phyloP scores from a whole-genome alignment of 2,888 invertebrate genomes.

The Heliconius ismenius region DNA sequence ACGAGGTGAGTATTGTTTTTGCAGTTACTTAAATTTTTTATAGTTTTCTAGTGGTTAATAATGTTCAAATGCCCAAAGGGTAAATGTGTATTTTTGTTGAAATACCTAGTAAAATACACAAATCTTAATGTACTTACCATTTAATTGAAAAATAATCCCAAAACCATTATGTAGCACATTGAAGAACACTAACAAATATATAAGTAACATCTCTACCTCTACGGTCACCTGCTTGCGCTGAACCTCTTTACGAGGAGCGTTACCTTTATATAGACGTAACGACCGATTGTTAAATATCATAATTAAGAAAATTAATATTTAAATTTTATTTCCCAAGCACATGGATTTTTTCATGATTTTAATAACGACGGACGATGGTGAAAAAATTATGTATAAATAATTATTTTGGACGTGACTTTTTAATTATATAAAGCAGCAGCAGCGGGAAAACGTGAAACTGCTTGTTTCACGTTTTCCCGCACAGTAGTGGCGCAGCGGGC shows the following conservation, averaged over 20 bases:
- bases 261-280: neutral
- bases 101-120: too few species aligned
- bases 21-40: too few species aligned
- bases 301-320: neutral
- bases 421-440: too few species aligned
- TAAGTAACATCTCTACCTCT: neutral
- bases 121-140: slow-evolving; percentile 5
- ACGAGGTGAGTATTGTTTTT: too few species aligned
- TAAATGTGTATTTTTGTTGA: too few species aligned
- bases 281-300: neutral
- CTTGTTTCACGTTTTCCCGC: too few species aligned
- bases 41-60: too few species aligned
- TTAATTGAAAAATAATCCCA: slow-evolving; percentile 8
- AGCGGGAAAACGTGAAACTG: too few species aligned
- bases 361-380: neutral
- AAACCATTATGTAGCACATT: neutral
- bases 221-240: neutral
- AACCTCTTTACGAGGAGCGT: neutral
- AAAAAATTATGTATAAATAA: neutral
- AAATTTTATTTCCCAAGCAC: neutral
- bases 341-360: neutral
- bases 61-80: too few species aligned
- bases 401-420: too few species aligned
- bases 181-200: slow-evolving; percentile 10
- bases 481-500: too few species aligned